phyloP scores from a whole-genome alignment of 2,113 vertebrate species.

The Junco hyemalis region DNA sequence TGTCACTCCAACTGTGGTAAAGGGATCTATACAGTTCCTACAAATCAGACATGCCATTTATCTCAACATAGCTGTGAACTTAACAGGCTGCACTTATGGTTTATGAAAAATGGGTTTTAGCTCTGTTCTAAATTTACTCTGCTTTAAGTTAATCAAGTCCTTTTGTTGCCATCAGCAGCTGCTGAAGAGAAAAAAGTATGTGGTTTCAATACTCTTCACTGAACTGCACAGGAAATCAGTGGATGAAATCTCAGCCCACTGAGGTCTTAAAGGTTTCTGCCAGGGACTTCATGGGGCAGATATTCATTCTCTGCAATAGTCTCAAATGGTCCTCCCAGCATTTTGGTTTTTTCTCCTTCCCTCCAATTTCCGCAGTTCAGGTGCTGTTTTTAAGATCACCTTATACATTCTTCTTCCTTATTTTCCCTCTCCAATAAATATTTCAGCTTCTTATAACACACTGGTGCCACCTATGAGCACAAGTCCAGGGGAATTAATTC shows the following conservation, averaged over 20 bases:
- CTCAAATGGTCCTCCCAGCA: background rate
- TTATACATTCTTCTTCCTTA: background rate
- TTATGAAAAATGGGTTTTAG: background rate
- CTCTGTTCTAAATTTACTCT: constrained; percentile 46
- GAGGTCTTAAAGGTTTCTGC: background rate
- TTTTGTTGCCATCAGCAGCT: constrained; percentile 55
- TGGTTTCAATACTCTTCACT: background rate
- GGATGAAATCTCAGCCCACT: background rate
- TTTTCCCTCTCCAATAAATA: background rate
- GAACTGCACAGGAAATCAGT: background rate
- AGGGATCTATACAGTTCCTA: background rate
- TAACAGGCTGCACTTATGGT: background rate
- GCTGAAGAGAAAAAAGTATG: constrained; percentile 1
- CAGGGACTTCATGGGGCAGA: background rate
- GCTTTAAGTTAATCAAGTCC: constrained; percentile 54
- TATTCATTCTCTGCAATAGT: background rate
- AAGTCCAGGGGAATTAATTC: background rate
- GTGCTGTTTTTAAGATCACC: background rate
- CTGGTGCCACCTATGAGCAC: background rate
- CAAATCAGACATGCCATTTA: constrained; percentile 17
- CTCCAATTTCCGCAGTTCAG: background rate
- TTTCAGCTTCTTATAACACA: background rate
- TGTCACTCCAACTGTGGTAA: background rate
- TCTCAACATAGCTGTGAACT: background rate
- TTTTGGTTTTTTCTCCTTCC: background rate